Evolutionary conservation across 1,140 invertebrate species (phyloP).

Genomic region (Philaenus spumarius): DNA sequence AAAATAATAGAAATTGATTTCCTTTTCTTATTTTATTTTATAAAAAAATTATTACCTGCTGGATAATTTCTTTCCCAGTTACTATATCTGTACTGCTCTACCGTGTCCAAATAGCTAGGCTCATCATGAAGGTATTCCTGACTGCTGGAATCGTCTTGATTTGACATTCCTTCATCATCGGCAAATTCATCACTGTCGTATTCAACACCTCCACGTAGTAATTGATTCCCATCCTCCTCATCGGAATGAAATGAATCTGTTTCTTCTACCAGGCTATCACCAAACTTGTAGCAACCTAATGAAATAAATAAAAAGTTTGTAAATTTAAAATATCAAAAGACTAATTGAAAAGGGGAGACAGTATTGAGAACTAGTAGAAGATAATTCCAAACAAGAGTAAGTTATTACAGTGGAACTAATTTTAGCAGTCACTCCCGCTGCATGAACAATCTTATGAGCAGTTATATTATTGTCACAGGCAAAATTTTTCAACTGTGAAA

Average conservation of each 20-base stretch:
- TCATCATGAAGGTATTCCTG: conserved; percentile 49
- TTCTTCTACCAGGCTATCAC: conserved; percentile 57
- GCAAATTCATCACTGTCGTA: conserved; percentile 59
- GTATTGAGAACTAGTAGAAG: no score
- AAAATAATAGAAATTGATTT: no score
- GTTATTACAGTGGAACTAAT: no score
- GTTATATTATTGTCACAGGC: no score
- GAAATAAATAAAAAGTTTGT: no score
- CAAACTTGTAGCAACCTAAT: conserved; percentile 55
- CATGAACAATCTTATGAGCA: no score
- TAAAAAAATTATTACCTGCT: not conserved
- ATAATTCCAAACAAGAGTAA: no score
- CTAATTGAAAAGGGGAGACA: no score
- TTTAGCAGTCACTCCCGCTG: no score
- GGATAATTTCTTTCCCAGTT: conserved; percentile 11
- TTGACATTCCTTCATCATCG: conserved; percentile 55
- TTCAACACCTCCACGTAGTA: conserved; percentile 37
- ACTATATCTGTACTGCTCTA: conserved; percentile 29
- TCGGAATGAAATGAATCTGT: conserved; percentile 45
- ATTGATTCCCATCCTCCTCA: conserved; percentile 42
- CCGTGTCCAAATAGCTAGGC: conserved; percentile 27
- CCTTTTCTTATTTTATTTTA: not conserved
- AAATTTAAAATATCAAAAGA: no score
- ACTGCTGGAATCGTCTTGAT: conserved; percentile 51
- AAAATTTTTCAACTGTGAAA: no score